Base-by-base conservation (phyloP, 1,140 invertebrate species). In the Apis laboriosa region DNA sequence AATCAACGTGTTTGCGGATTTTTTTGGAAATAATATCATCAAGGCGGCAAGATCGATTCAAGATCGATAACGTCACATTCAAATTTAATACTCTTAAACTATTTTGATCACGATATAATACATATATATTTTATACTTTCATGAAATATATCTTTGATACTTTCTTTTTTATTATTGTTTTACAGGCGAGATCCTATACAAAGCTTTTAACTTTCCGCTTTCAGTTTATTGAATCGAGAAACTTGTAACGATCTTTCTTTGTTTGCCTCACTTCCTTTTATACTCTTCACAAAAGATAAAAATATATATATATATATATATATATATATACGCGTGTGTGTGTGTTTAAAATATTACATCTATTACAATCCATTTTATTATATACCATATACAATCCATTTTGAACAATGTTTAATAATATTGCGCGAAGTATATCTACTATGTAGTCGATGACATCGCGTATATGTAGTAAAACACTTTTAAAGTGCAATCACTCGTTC, bases 401-500 rank as follows among this genome's bases (percentile, higher is more conserved):
- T 75, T 19, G n/a, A 12, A 34, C 56, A 34, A 43, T 43, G 34
- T 43, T 43, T 43, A 43, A 43, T 43, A 34, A 34, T 43, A 43
- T 43, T 43, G 34, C 34, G 34, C 34, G 34, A 43, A 43, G 4
- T 7, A 43, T 43, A 43, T 7, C 0, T 7, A 7, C 34, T 28
- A 13, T 21, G 17, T n/a, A 0, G 61, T n/a, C 19, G 51, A 34
- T 12, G 1, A 43, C 43, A 24, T 9, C 43, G 60, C 43, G 43
- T 51, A 70, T n/a, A 68, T 74, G 81, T 77, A 73, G 81, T 77
- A 68, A 84, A 77, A 84, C 66, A 78, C 86, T 74, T 77, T 80
- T 58, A 80, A 84, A 86, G 81, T 63, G 81, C 85, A 86, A 86
- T 86, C 86, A 77, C 80, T 68, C 81, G 86, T 86, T 66, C 86